phyloP scores from a whole-genome alignment of 2,888 invertebrate species.

The Polietes domitor region DNA sequence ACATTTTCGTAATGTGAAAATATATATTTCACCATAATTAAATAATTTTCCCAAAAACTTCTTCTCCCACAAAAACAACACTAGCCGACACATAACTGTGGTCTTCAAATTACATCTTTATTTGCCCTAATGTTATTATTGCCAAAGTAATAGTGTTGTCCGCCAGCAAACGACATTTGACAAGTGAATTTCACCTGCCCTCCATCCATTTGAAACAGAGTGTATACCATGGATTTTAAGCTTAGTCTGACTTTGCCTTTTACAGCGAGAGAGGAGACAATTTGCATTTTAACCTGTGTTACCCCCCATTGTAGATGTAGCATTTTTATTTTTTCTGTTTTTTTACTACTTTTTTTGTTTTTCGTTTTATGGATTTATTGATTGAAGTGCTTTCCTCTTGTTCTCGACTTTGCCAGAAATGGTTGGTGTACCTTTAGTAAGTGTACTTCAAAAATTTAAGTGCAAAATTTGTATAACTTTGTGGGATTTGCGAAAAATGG shows the following conservation, averaged over 20 bases:
- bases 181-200: no score
- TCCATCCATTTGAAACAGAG: not conserved
- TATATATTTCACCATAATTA: no score
- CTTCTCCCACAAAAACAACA: no score
- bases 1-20: no score
- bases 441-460: constrained; percentile 10
- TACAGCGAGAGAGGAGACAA: not conserved
- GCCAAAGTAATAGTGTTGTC: no score
- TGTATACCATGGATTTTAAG: not conserved
- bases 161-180: no score
- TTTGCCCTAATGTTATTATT: no score
- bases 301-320: not conserved
- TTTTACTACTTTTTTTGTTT: not conserved
- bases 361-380: constrained; percentile 16
- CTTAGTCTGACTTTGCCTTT: not conserved
- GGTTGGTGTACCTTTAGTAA: not conserved
- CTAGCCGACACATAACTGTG: no score
- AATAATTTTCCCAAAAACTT: no score
- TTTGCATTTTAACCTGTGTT: constrained; percentile 21
- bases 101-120: no score
- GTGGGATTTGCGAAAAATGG: not conserved
- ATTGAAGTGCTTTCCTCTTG: not conserved
- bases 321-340: not conserved
- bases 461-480: constrained; percentile 15
- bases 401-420: not conserved